Percentiles rank a stretch among this genome's conserved stretches.
Evolutionary conservation across 2,113 vertebrate genomes (phyloP).

Genomic region (Coturnix japonica): DNA sequence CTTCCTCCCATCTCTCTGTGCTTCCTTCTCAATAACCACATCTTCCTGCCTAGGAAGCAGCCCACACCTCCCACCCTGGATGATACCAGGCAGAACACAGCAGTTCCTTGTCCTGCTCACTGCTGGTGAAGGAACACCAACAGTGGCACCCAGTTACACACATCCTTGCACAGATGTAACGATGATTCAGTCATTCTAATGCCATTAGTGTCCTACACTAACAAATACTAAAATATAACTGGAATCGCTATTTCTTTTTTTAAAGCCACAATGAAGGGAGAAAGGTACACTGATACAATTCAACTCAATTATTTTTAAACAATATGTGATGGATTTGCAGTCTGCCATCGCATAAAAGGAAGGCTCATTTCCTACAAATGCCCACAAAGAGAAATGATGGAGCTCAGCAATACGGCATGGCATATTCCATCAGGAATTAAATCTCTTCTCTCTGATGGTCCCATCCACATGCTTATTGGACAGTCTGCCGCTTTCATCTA

Average conservation of each 20-base stretch:
- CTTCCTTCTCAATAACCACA: background rate
- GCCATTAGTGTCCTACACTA: background rate
- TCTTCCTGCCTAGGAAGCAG: background rate
- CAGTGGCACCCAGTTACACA: background rate
- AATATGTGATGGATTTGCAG: constrained; percentile 43
- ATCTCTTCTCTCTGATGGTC: constrained; percentile 67
- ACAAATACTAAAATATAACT: background rate
- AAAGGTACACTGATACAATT: background rate
- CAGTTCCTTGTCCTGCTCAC: background rate
- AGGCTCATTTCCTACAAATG: constrained; percentile 65
- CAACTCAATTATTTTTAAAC: constrained; percentile 41
- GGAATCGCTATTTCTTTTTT: background rate
- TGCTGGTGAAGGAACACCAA: background rate
- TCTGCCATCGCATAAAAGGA: constrained; percentile 16
- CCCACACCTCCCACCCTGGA: background rate
- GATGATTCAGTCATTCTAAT: background rate
- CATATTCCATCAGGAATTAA: constrained; percentile 68
- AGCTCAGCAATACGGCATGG: constrained; percentile 24
- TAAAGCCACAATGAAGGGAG: background rate
- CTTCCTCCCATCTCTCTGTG: background rate
- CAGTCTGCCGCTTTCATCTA: constrained; percentile 71
- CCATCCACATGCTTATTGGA: constrained; percentile 72
- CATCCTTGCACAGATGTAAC: rapidly evolving
- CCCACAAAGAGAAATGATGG: constrained; percentile 55
- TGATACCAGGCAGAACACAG: background rate